These are phyloP conservation scores for Vandiemenella viatica DNA, from an alignment of 2,888 invertebrate species.

Conservation along the genomic window DNA sequence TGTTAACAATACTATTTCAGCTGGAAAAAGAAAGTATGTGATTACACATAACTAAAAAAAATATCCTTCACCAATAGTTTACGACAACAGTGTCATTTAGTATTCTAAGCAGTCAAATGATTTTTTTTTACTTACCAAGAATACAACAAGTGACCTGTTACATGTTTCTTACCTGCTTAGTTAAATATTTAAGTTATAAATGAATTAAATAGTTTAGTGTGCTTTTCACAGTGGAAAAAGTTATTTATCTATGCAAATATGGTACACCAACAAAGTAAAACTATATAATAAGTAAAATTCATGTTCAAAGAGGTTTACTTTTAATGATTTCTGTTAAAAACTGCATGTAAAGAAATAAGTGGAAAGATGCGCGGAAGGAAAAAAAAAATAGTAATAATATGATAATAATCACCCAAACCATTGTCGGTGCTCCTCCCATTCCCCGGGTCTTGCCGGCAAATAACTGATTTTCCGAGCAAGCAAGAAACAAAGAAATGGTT, in stretches of 20 bases:
- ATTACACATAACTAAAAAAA: neutral
- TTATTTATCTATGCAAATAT: no score
- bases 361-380: neutral
- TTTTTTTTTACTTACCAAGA: constrained; percentile 11
- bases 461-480: constrained; percentile 13
- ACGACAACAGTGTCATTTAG: constrained; percentile 14
- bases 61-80: constrained; percentile 1
- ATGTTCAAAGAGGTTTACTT: neutral
- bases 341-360: neutral
- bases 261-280: neutral
- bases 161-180: no score
- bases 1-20: no score
- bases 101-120: constrained; percentile 8
- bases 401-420: constrained; percentile 16
- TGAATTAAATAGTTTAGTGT: neutral
- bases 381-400: neutral
- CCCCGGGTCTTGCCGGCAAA: constrained; percentile 8
- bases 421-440: constrained; percentile 9
- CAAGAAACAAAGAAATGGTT: constrained; percentile 8
- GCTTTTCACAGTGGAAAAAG: no score
- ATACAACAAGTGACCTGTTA: constrained; percentile 9
- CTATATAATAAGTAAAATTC: neutral
- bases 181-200: neutral
- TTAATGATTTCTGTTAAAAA: neutral
- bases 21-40: no score